A percentile compares a stretch with the other conserved stretches of the same genome.
Conservation (phyloP, 2,888 invertebrate genomes). For the Ophion slaviceki region DNA sequence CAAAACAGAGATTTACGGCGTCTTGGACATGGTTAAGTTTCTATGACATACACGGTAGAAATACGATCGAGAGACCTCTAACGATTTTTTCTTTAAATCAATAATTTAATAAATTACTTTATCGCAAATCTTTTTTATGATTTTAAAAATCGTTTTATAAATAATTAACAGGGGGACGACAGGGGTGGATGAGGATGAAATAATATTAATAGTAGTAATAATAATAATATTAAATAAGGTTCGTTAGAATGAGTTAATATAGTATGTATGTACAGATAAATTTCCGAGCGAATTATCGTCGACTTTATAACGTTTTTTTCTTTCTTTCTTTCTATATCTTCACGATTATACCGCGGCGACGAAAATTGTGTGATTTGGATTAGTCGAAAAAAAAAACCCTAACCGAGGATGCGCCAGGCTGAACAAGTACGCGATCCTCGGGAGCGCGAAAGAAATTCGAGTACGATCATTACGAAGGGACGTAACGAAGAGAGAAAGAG, state of each 20-base stretch:
- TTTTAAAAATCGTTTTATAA: constrained; percentile 63
- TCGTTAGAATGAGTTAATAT: constrained; percentile 68
- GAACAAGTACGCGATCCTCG: constrained; percentile 23
- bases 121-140: constrained; percentile 57
- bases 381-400: constrained; percentile 9
- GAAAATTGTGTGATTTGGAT: constrained; percentile 38
- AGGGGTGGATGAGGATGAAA: constrained; percentile 59
- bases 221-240: constrained; percentile 59
- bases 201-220: constrained; percentile 34
- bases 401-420: constrained; percentile 27
- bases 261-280: constrained; percentile 58
- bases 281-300: constrained; percentile 46
- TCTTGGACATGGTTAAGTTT: constrained; percentile 61
- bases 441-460: constrained; percentile 31
- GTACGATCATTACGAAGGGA: constrained; percentile 56
- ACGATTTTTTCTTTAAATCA: constrained; percentile 56
- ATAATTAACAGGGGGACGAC: constrained; percentile 69
- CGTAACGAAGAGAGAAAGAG: constrained; percentile 52
- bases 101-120: constrained; percentile 69
- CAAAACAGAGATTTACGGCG: constrained; percentile 49
- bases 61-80: constrained; percentile 57
- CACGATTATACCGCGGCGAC: constrained; percentile 31
- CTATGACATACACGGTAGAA: constrained; percentile 35
- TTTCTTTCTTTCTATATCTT: constrained; percentile 21
- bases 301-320: constrained; percentile 28